phyloP scores from a whole-genome alignment of 92 coral and sea anemone genomes.

The Scolanthus callimorphus region DNA sequence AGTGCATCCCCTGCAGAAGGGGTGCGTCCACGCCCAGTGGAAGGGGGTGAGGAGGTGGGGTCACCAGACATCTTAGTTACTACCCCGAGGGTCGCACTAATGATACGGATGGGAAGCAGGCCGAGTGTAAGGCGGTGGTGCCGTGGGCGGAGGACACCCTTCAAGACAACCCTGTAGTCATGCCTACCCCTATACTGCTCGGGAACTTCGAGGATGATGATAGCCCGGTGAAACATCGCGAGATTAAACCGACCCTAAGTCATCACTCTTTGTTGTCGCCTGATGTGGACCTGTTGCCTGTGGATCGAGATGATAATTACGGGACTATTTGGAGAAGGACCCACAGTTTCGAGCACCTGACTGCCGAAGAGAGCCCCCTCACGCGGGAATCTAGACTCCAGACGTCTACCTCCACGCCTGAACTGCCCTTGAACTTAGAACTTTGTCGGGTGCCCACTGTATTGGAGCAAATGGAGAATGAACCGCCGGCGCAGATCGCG shows the following conservation, averaged over 20 bases:
- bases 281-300: constrained; percentile 25
- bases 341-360: constrained; percentile 25
- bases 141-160: constrained; percentile 41
- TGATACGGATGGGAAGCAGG: neutral
- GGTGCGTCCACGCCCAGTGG: neutral
- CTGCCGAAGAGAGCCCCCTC: constrained; percentile 6
- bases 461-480: constrained; percentile 75
- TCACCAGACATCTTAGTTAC: neutral
- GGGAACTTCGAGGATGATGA: constrained; percentile 12
- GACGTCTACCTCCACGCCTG: constrained; percentile 23
- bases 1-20: neutral
- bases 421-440: constrained; percentile 29
- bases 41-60: neutral
- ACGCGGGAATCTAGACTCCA: constrained; percentile 2
- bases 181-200: constrained; percentile 26
- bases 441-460: constrained; percentile 72
- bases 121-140: constrained; percentile 7
- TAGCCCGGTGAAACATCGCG: constrained; percentile 16
- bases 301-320: constrained; percentile 10
- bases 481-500: constrained; percentile 37
- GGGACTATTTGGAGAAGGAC: constrained; percentile 11
- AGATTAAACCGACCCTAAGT: constrained; percentile 7
- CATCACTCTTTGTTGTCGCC: constrained; percentile 19
- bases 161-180: constrained; percentile 28
- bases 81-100: too few relatives aligned